phyloP scores from a whole-genome alignment of 2,113 vertebrate genomes.

The Clarias gariepinus region DNA sequence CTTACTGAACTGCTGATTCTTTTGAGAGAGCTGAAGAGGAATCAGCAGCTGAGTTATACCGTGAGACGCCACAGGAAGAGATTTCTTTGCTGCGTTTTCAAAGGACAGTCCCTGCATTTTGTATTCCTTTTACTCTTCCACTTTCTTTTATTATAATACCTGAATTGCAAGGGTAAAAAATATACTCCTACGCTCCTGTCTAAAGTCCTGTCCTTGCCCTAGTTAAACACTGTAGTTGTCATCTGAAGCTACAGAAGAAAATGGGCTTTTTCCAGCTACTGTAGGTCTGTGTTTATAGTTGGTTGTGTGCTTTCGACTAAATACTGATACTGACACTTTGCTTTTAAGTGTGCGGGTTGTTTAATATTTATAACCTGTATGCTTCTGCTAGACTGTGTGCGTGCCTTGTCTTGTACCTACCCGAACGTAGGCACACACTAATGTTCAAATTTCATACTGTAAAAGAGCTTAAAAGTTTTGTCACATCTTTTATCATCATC shows the following conservation, averaged over 20 bases:
- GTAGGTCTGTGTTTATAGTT: neutral
- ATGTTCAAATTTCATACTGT: neutral
- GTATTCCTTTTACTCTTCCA: constrained; percentile 29
- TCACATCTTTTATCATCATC: constrained; percentile 1
- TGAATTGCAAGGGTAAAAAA: constrained; percentile 22
- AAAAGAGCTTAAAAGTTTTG: neutral
- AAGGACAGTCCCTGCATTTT: constrained; percentile 36
- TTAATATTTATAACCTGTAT: constrained; percentile 32
- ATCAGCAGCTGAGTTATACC: constrained; percentile 2
- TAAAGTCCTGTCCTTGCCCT: constrained; percentile 20
- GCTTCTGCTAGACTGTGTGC: neutral
- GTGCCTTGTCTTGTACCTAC: neutral
- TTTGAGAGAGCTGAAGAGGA: constrained; percentile 21
- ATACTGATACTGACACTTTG: constrained; percentile 1
- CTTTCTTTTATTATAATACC: constrained; percentile 12
- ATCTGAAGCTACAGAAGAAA: neutral
- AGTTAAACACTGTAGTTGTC: constrained; percentile 26
- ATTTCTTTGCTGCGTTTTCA: constrained; percentile 39
- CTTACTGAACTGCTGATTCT: neutral
- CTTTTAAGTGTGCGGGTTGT: neutral
- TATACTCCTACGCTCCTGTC: neutral
- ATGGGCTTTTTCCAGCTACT: neutral
- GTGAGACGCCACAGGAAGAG: constrained; percentile 17
- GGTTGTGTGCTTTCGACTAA: neutral
- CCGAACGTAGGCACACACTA: neutral